These are phyloP conservation scores for Apodemus sylvaticus DNA, from an alignment of 2,113 vertebrate genomes.

Conservation along the genomic window DNA sequence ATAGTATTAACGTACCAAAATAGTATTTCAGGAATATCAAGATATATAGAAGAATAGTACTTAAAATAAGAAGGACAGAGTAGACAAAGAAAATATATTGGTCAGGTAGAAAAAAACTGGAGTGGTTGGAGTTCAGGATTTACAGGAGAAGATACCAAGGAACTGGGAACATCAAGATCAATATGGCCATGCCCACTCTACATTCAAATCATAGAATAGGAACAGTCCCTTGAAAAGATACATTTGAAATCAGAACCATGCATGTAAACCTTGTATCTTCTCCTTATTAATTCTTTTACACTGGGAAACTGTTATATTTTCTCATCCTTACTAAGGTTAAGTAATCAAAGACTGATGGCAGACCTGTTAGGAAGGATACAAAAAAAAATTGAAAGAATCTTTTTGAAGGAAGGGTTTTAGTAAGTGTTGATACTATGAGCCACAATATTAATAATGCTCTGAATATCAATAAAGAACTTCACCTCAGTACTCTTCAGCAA, in stretches of 20 bases:
- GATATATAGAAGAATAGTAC: not conserved
- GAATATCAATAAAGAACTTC: not conserved
- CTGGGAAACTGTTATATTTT: not conserved
- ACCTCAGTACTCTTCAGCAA: not conserved
- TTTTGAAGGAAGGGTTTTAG: not conserved
- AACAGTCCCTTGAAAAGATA: not conserved
- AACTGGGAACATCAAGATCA: too few relatives aligned
- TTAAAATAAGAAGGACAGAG: not conserved
- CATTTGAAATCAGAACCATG: not conserved
- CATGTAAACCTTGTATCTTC: not conserved
- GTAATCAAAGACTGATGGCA: not conserved
- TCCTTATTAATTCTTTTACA: not conserved
- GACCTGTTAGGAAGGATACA: not conserved
- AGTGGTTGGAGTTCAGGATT: not conserved
- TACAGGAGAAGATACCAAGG: not conserved
- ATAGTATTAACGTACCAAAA: not conserved
- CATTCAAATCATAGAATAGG: not conserved
- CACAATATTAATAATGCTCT: not conserved
- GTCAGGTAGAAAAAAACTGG: not conserved
- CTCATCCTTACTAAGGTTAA: not conserved
- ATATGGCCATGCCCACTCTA: not conserved
- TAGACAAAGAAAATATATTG: not conserved
- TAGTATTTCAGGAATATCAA: not conserved
- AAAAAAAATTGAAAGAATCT: not conserved
- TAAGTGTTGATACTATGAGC: not conserved